Evolutionary conservation across 2,113 vertebrate genomes (phyloP), one percentile per base, ranked within the genome.

Genomic region (Etheostoma spectabile): DNA sequence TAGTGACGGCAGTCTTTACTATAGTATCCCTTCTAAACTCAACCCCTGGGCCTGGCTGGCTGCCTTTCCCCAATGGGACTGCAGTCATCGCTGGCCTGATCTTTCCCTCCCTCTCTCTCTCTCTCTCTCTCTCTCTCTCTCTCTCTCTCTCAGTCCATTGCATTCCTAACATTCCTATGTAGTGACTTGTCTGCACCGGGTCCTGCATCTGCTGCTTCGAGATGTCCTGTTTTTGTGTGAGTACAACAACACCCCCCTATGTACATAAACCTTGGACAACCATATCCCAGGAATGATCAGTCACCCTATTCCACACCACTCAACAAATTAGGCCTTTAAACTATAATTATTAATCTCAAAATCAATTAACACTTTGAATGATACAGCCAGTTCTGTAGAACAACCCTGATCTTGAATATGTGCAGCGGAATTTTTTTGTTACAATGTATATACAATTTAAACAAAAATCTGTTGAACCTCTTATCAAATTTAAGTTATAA

Each of bases 151-250:
- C 85, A 63, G 78, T 79, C 84, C 83, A 78, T 64, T 74, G 86
- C 90, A 94, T 95, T 94, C 91, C 88, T 86, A 15, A 88, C 90
- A 95, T 95, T 94, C 93, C 89, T 78, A 33, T 83, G 82, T 65
- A 77, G 83, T 88, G 88, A 93, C 88, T 87, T 79, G 57, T 81
- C 82, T 24, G 49, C 56, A 83, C 71, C 35, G 21, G 67, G 79
- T 84, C 62, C 69, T 84, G 74, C 81, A 90, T 93, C 86, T 92
- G 91, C 89, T 89, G 90, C 77, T 86, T 66, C 19, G 3, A 63
- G 74, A 52, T 49, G 62, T 81, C 73, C 30, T 83, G 74, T 83
- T 82, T 79, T 52, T 62, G 42, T 65, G 24, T 59, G 56, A 67
- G 15, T 81, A 59, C 69, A 66, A 60, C 24, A 56, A 57, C 55